Conservation (phyloP, 30 jellyfish, hydroid and myxozoan species). For the Aurelia coerulea region DNA sequence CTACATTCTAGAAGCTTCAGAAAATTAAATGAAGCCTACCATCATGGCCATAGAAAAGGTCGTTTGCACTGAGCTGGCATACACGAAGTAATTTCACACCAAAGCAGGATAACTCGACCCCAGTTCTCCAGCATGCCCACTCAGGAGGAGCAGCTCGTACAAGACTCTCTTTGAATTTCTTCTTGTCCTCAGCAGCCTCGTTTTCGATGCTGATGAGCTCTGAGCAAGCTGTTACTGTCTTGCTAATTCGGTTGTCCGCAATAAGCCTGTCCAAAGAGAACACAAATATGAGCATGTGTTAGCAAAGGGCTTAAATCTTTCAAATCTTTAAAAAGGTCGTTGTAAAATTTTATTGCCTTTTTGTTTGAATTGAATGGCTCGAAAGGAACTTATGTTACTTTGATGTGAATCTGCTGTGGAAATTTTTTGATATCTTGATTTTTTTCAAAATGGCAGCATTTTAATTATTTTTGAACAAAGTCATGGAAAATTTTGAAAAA, state of each 20-base stretch:
- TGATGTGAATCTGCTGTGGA: too few relatives aligned
- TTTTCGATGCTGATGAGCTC: conserved; percentile 45
- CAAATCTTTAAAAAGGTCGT: too few relatives aligned
- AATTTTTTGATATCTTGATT: too few relatives aligned
- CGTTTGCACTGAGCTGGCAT: conserved; percentile 75
- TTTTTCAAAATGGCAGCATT: too few relatives aligned
- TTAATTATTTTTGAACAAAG: too few relatives aligned
- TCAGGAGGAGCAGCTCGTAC: conserved; percentile 96
- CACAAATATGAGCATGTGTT: neutral
- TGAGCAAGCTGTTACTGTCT: conserved; percentile 79
- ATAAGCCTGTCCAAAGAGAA: conserved; percentile 63
- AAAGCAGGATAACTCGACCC: conserved; percentile 94
- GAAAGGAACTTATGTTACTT: too few relatives aligned
- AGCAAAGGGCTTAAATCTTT: too few relatives aligned
- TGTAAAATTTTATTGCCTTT: too few relatives aligned
- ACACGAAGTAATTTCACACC: conserved; percentile 93
- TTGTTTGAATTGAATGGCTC: too few relatives aligned
- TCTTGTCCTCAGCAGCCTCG: conserved; percentile 43
- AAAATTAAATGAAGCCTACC: conserved; percentile 33
- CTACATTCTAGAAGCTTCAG: too few relatives aligned
- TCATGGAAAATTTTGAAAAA: too few relatives aligned
- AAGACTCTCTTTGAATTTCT: conserved; percentile 58
- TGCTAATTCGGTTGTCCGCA: conserved; percentile 89
- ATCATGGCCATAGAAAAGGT: conserved; percentile 75
- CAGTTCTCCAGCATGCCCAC: conserved; percentile 99